These are phyloP conservation scores for Catharus ustulatus DNA, from an alignment of 2,797 vertebrate species.

Conservation along the genomic window DNA sequence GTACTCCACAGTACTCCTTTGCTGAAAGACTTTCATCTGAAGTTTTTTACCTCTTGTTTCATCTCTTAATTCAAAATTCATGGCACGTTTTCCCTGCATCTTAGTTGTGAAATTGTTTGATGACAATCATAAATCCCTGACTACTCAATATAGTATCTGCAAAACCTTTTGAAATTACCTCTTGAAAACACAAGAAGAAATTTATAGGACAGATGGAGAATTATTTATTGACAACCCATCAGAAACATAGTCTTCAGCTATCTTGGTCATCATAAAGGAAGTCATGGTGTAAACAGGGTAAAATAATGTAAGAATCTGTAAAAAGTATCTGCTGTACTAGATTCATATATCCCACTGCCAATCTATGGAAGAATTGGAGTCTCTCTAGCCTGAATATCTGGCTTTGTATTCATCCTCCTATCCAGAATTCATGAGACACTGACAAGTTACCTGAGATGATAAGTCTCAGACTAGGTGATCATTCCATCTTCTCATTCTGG, in stretches of 20 bases:
- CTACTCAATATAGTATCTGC: not conserved
- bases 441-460: not conserved
- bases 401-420: not conserved
- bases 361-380: not conserved
- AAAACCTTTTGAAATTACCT: slow-evolving; percentile 23
- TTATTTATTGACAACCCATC: not conserved
- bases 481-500: not conserved
- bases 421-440: not conserved
- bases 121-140: slow-evolving; percentile 10
- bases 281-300: not conserved
- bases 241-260: not conserved
- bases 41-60: not conserved
- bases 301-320: not conserved
- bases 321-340: not conserved
- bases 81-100: not conserved
- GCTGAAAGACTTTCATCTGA: not conserved
- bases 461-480: not conserved
- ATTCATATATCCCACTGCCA: not conserved
- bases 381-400: not conserved
- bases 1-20: not conserved
- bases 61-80: slow-evolving; percentile 25
- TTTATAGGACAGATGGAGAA: not conserved
- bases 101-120: slow-evolving; percentile 44
- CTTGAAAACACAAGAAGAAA: not conserved
- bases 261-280: not conserved